A percentile compares a stretch with the other conserved stretches of the same genome.
Evolutionary conservation across 2,888 invertebrate genomes (phyloP).

Genomic region (Athalia circularis): DNA sequence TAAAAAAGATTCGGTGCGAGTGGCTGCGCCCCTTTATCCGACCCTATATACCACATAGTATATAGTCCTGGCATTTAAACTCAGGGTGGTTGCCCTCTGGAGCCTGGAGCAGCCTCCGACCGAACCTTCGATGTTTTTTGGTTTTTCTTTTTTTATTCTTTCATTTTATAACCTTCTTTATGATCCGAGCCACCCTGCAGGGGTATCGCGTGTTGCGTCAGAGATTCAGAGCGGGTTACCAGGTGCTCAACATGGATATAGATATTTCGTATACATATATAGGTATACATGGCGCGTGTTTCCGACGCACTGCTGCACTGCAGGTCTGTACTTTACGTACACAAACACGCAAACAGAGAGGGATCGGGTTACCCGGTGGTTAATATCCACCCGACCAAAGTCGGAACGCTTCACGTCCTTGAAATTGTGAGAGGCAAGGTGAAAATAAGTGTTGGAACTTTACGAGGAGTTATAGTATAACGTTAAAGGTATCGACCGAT

Average conservation of each 20-base stretch:
- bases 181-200: slow-evolving; percentile 13
- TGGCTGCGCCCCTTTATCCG: not conserved
- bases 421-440: too few relatives aligned
- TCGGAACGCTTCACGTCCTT: too few relatives aligned
- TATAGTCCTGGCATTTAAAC: slow-evolving; percentile 33
- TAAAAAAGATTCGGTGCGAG: too few relatives aligned
- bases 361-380: too few relatives aligned
- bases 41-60: not conserved
- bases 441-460: too few relatives aligned
- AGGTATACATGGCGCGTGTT: too few relatives aligned
- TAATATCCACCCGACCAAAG: too few relatives aligned
- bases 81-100: slow-evolving; percentile 36
- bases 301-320: too few relatives aligned
- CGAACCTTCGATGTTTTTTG: not conserved
- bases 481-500: too few relatives aligned
- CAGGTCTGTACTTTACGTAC: too few relatives aligned
- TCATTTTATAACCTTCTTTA: not conserved
- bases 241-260: not conserved
- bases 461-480: too few relatives aligned
- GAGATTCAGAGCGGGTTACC: slow-evolving; percentile 14
- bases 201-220: slow-evolving; percentile 19
- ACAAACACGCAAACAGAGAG: too few relatives aligned
- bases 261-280: not conserved
- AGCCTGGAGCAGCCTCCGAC: not conserved
- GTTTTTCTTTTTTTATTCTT: not conserved